Evolutionary conservation across 1,140 invertebrate species (phyloP).

Genomic region (Calliphora vicina): DNA sequence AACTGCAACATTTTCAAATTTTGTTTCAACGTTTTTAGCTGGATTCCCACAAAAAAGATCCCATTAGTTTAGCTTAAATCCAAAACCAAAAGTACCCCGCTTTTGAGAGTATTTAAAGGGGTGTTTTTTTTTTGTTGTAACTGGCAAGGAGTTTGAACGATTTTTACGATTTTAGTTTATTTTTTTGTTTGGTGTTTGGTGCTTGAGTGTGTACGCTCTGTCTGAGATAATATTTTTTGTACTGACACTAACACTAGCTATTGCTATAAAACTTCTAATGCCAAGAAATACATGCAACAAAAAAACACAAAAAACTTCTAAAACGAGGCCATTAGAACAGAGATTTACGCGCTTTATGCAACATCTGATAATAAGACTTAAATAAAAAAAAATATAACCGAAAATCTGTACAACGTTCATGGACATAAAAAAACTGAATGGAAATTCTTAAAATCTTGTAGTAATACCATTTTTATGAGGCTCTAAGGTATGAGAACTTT

Average conservation of each 20-base stretch:
- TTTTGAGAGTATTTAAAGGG: neutral
- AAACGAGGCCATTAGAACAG: constrained; percentile 12
- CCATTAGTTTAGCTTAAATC: constrained; percentile 1
- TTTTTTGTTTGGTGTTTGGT: neutral
- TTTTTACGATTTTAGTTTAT: neutral
- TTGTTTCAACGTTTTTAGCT: neutral
- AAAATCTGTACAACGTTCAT: too few species aligned
- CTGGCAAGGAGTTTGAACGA: neutral
- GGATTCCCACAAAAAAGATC: neutral
- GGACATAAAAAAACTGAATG: too few species aligned
- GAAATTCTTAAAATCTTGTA: neutral
- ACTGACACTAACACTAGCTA: neutral
- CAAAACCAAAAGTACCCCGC: neutral
- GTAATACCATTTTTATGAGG: neutral
- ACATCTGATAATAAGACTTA: constrained; percentile 1
- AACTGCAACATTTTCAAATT: neutral
- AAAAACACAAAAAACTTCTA: neutral
- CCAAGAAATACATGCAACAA: neutral
- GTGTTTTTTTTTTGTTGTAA: neutral
- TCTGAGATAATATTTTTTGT: constrained; percentile 6
- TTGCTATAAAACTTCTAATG: neutral
- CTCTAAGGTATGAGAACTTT: neutral
- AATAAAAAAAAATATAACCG: neutral
- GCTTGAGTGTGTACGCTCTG: neutral
- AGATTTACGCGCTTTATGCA: neutral